phyloP scores from a whole-genome alignment of 2,113 vertebrate species.

The Seriola aureovittata region DNA sequence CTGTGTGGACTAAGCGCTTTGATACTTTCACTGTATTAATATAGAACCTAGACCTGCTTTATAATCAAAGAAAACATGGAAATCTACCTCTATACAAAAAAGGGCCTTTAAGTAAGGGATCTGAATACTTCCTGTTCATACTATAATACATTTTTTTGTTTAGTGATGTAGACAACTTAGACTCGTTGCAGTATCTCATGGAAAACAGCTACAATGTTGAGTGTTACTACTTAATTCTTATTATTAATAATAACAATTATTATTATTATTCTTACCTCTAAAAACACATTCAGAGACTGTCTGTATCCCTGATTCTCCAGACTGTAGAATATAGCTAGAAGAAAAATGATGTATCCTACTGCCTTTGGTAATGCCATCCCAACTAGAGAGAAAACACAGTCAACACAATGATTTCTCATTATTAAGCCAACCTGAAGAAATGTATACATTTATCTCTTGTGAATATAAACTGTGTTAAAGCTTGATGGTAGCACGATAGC shows the following conservation, averaged over 20 bases:
- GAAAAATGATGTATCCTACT: background rate
- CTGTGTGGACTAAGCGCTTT: too few species aligned
- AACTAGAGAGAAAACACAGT: constrained; percentile 22
- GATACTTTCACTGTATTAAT: too few species aligned
- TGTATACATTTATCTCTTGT: background rate
- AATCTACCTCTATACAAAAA: too few species aligned
- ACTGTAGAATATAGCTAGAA: constrained; percentile 38
- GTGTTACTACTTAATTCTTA: background rate
- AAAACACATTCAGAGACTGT: background rate
- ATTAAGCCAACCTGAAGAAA: background rate
- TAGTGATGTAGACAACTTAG: too few species aligned
- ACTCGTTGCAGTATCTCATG: too few species aligned
- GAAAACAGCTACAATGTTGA: too few species aligned
- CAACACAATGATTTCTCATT: background rate
- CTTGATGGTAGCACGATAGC: too few species aligned
- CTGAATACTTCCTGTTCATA: background rate
- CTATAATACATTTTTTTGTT: background rate
- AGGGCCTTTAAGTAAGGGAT: too few species aligned
- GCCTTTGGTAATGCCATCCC: constrained; percentile 46
- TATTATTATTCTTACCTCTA: constrained; percentile 33
- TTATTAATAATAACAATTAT: background rate
- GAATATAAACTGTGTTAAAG: too few species aligned
- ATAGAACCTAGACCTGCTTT: too few species aligned
- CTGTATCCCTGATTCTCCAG: constrained; percentile 9
- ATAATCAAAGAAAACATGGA: too few species aligned